Evolutionary conservation across 2,113 vertebrate genomes (phyloP), one percentile per base, ranked within the genome.

Genomic region (Xenus cinereus): DNA sequence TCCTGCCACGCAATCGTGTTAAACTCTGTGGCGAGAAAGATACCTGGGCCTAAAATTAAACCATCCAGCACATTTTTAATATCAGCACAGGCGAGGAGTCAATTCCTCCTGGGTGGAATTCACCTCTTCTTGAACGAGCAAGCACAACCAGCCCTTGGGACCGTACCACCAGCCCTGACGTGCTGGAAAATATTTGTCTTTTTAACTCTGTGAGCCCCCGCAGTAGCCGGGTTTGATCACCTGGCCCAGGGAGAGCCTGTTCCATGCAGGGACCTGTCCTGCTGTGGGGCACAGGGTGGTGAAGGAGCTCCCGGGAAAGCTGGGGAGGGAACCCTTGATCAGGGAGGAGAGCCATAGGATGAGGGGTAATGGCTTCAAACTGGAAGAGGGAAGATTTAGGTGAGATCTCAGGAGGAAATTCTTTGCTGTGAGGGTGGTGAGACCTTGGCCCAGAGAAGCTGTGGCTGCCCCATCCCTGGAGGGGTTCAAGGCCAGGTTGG

Each of bases 1-100:
- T 84, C 91, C 91, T 92, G 87, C 94, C 84, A 92, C 5, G 12
- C 87, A 92, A 92, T 64, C 75, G 84, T 89, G 81, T 87, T 72
- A 84, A 53, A 91, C 37, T 74, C 69, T 87, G 84, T 0, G 1
- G 46, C 0, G 0, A 92, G 91, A 72, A 87, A 93, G 93, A 94
- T 95, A 96, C 95, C 66, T 0, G 0, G 19, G 57, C 33, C 80
- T 91, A 89, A 96, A 93, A 95, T 89, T 89, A 95, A 97, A 91
- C 50, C 51, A 51, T 75, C 93, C 73, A 92, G 80, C 50, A 71
- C 7, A 0, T 71, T 93, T 94, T 95, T 74, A 89, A 77, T 71
- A 71, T 81, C 54, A 93, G 64, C 87, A 68, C 53, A 89, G 51
- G 19, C 5, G 0, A 95, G 51, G 60, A 89, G 20, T 43, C 33